Percentiles rank a stretch among this genome's conserved stretches.
Evolutionary conservation across 2,113 vertebrate genomes (phyloP).

Genomic region (Vidua chalybeata): DNA sequence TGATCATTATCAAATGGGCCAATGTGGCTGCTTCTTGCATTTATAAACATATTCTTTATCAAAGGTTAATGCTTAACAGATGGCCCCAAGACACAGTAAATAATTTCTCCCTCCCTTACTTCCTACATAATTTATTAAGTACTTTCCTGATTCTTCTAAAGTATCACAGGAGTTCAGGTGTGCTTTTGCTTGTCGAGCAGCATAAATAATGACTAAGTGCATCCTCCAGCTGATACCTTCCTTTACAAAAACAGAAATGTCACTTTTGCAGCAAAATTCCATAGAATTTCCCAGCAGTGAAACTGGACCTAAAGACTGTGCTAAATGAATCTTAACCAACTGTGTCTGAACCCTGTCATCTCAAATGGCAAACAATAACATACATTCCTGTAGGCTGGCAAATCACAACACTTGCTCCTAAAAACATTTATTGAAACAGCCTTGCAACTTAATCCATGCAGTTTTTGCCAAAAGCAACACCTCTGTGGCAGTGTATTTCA

Average conservation of each 20-base stretch:
- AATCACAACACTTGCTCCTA: not conserved
- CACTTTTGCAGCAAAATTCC: not conserved
- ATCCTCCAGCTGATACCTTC: not conserved
- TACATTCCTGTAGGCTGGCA: not conserved
- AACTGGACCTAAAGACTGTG: not conserved
- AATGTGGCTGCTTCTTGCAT: not conserved
- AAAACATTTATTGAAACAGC: not conserved
- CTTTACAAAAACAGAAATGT: not conserved
- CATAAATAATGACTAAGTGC: not conserved
- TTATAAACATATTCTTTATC: not conserved
- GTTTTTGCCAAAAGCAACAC: not conserved
- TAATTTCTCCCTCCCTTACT: not conserved
- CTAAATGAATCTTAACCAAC: not conserved
- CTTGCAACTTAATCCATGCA: not conserved
- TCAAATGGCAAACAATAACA: not conserved
- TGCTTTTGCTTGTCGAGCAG: not conserved
- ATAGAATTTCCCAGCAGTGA: not conserved
- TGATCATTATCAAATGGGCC: not conserved
- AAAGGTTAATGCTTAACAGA: constrained; percentile 9
- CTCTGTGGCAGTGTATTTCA: not conserved
- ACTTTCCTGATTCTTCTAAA: not conserved
- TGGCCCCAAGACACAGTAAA: not conserved
- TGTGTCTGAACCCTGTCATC: not conserved
- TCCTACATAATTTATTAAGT: not conserved
- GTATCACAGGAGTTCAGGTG: not conserved